Conservation (phyloP, 2,888 invertebrate genomes). For the Drosophila affinis region DNA sequence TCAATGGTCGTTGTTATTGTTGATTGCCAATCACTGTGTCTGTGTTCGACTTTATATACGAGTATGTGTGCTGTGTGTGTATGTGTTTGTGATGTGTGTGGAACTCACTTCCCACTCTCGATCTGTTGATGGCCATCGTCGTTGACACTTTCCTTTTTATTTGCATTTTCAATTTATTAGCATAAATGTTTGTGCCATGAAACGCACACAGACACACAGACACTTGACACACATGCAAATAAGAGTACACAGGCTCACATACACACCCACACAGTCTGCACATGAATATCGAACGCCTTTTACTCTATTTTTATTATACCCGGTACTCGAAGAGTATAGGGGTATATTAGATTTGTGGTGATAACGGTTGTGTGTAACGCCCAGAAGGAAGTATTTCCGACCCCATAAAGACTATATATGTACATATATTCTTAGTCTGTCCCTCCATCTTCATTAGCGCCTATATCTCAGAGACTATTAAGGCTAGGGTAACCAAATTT, state of each 20-base stretch:
- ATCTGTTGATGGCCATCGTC: constrained; percentile 52
- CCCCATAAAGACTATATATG: too few species aligned
- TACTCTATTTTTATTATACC: constrained; percentile 23
- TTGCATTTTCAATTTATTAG: constrained; percentile 79
- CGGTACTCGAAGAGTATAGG: too few species aligned
- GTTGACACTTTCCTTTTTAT: constrained; percentile 72
- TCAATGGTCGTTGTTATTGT: constrained; percentile 13
- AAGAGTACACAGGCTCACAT: constrained; percentile 19
- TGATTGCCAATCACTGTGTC: constrained; percentile 56
- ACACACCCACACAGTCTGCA: constrained; percentile 11
- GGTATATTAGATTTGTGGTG: too few species aligned
- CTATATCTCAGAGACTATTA: too few species aligned
- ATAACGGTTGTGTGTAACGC: too few species aligned
- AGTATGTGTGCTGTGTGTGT: constrained; percentile 5
- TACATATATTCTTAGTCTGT: too few species aligned
- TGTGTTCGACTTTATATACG: constrained; percentile 4
- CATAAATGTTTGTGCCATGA: constrained; percentile 70
- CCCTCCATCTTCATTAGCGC: too few species aligned
- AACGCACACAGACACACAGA: constrained; percentile 47
- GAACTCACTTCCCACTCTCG: constrained; percentile 23
- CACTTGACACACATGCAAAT: constrained; percentile 72
- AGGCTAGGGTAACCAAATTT: too few species aligned
- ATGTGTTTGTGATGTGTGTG: constrained; percentile 4
- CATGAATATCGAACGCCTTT: constrained; percentile 52
- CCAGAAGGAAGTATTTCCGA: too few species aligned